Evolutionary conservation across 2,888 invertebrate species (phyloP), one percentile per base, ranked within the genome.

Genomic region (Lamproptera curius): DNA sequence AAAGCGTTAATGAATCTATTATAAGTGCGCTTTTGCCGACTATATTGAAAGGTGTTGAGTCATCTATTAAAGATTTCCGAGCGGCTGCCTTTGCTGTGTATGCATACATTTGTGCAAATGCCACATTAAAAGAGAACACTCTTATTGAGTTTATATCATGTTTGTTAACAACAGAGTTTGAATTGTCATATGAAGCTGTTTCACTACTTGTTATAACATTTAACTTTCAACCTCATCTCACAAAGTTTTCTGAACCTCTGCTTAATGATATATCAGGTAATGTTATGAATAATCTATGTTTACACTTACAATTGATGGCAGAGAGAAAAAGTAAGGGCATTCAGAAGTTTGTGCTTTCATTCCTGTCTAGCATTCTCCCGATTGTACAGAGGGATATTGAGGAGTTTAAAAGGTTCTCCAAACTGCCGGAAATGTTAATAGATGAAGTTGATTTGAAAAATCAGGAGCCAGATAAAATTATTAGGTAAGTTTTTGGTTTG

Each of bases 51-150:
- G 96, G 94, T 0, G 77, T 97, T 11, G 89, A 88, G 13, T 94
- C 94, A 1, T 68, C 89, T 0, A 79, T 92, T 1, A 65, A 88
- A 0, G 95, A 96, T 73, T 95, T 92, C 70, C 89, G 91, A 60
- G 91, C 95, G 0, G 90, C 94, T 0, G 89, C 91, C 0, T 94
- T 93, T 65, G 91, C 96, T 73, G 91, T 96, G 16, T 73, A 92
- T 0, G 92, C 93, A 0, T 92, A 92, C 64, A 67, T 97, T 10
- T 82, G 92, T 0, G 86, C 90, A 0, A 93, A 93, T 77, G 86
- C 90, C 0, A 88, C 82, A 38, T 67, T 97, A 1, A 86, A 94
- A 53, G 80, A 89, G 47, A 89, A 88, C 10, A 76, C 95, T 0
- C 67, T 95, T 0, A 80, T 89, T 26, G 91, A 91, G 50, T 82